These are phyloP conservation scores for Pimpla rufipes DNA, from an alignment of 2,888 invertebrate species.

Conservation along the genomic window DNA sequence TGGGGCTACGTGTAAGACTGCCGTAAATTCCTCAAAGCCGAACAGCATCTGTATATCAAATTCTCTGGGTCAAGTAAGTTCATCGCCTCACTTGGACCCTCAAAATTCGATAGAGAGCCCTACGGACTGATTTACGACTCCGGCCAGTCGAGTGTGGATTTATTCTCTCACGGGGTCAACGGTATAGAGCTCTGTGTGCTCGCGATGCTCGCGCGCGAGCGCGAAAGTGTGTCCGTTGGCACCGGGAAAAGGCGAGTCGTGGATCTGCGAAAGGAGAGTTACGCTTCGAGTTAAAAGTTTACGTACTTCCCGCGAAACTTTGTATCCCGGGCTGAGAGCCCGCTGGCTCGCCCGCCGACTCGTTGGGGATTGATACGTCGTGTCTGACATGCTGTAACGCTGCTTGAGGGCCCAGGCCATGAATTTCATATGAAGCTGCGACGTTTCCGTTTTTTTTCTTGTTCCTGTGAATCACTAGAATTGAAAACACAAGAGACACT, in stretches of 20 bases:
- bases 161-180: conserved; percentile 21
- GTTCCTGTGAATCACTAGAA: background rate
- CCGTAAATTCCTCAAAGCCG: background rate
- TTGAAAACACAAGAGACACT: background rate
- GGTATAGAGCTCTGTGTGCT: conserved; percentile 10
- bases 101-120: conserved; percentile 41
- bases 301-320: conserved; percentile 42
- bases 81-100: background rate
- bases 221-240: conserved; percentile 30
- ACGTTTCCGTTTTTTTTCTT: background rate
- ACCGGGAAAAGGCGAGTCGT: conserved; percentile 10
- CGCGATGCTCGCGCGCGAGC: background rate
- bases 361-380: conserved; percentile 46
- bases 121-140: conserved; percentile 52
- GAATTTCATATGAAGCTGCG: conserved; percentile 1
- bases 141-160: conserved; percentile 32
- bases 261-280: conserved; percentile 25
- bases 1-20: background rate
- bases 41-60: conserved; percentile 19
- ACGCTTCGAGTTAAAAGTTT: conserved; percentile 50
- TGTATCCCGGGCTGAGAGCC: conserved; percentile 23
- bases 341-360: conserved; percentile 35
- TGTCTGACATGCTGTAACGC: conserved; percentile 31
- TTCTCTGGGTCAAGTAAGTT: conserved; percentile 20
- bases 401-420: background rate